A percentile compares a stretch with the other conserved stretches of the same genome.
Evolutionary conservation across 2,797 vertebrate species (phyloP).

Genomic region (Manis javanica): DNA sequence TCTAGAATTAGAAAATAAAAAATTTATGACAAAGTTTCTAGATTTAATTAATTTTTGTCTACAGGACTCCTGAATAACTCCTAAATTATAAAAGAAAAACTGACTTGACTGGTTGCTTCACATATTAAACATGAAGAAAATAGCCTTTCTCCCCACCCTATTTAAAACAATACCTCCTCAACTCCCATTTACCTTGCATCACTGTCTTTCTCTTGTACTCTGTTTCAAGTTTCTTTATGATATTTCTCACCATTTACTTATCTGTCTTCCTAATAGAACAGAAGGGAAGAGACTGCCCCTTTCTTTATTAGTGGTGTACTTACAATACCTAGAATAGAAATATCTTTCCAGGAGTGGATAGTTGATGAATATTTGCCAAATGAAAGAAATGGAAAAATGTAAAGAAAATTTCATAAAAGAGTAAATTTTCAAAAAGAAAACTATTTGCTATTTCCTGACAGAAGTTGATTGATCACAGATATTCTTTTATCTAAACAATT

Average conservation of each 20-base stretch:
- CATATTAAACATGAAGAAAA: not conserved
- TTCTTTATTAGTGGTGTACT: not conserved
- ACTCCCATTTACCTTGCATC: not conserved
- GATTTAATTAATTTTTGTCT: slow-evolving; percentile 38
- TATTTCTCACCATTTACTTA: not conserved
- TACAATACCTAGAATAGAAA: not conserved
- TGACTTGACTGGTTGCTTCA: not conserved
- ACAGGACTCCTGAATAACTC: not conserved
- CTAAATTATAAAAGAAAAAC: not conserved
- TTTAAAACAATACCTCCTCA: not conserved
- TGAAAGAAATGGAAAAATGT: not conserved
- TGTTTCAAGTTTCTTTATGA: not conserved
- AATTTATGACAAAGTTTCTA: not conserved
- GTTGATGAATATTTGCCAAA: not conserved
- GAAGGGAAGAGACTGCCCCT: rapidly evolving
- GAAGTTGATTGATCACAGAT: not conserved
- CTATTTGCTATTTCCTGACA: not conserved
- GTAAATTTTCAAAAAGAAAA: too few relatives aligned
- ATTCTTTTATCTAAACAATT: not conserved
- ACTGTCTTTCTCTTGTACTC: not conserved
- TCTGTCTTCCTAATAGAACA: not conserved
- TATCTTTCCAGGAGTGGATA: not conserved
- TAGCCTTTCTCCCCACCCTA: not conserved
- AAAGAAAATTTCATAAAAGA: not conserved
- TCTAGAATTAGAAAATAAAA: slow-evolving; percentile 1